Conservation (phyloP, 2,888 invertebrate species). For the Apamea monoglypha region DNA sequence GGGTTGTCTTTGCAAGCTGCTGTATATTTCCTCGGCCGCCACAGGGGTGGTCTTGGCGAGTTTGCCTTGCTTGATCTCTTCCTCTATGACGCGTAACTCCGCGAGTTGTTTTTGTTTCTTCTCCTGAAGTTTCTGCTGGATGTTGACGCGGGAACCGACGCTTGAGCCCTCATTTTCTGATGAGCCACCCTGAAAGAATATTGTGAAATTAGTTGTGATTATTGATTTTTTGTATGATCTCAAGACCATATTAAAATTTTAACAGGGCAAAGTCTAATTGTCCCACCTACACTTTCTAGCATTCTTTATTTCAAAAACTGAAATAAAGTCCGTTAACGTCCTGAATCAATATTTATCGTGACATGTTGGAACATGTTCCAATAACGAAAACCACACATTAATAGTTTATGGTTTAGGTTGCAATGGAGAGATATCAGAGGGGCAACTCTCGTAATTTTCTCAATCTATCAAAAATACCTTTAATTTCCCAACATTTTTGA, state of each 20-base stretch:
- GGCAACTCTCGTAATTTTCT: too few relatives aligned
- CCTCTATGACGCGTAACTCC: slow-evolving; percentile 94
- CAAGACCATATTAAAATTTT: neutral
- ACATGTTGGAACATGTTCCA: neutral
- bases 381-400: neutral
- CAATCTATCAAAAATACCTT: neutral
- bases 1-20: slow-evolving; percentile 91
- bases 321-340: neutral
- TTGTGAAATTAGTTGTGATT: neutral
- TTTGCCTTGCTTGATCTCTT: slow-evolving; percentile 96
- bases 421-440: neutral
- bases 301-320: neutral
- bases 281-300: neutral
- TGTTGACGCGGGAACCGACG: slow-evolving; percentile 94
- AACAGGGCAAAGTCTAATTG: neutral
- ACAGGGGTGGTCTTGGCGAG: slow-evolving; percentile 90
- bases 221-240: neutral
- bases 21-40: slow-evolving; percentile 90
- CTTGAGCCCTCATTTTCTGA: slow-evolving; percentile 94
- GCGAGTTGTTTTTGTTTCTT: slow-evolving; percentile 97
- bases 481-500: too few relatives aligned
- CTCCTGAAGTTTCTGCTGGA: slow-evolving; percentile 96
- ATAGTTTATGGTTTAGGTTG: neutral
- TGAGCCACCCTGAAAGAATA: slow-evolving; percentile 88
- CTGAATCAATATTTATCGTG: neutral